Evolutionary conservation across 92 coral and sea anemone genomes (phyloP).

Genomic region (Epizoanthus illoricatus): DNA sequence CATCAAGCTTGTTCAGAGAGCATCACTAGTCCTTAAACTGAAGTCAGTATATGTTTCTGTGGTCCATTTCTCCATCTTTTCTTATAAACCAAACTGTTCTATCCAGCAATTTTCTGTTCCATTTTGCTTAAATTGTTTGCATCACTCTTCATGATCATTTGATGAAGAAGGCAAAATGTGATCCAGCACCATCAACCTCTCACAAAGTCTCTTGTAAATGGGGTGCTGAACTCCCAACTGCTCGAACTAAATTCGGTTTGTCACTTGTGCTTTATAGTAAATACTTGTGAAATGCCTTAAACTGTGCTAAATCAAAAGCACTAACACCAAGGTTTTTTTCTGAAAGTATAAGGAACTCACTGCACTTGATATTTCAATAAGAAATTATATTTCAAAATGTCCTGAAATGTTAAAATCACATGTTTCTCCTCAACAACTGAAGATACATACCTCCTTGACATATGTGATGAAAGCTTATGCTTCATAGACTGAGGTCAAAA

Average conservation of each 20-base stretch:
- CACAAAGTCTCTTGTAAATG: no score
- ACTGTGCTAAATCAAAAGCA: conserved; percentile 2
- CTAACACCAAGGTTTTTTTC: not conserved
- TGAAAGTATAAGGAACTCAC: not conserved
- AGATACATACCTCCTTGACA: no score
- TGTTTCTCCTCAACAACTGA: not conserved
- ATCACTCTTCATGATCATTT: no score
- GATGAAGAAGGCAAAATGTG: not conserved
- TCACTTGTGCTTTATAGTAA: not conserved
- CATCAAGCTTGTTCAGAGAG: not conserved
- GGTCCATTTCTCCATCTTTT: no score
- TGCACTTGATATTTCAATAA: conserved; percentile 8
- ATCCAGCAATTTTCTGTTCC: not conserved
- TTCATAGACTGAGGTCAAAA: not conserved
- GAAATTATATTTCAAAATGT: not conserved
- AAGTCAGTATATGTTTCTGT: not conserved
- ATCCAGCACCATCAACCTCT: no score
- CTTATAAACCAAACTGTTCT: not conserved
- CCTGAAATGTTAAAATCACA: not conserved
- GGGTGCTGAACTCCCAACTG: no score
- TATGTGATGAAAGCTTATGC: conserved; percentile 11
- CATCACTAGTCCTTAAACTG: not conserved
- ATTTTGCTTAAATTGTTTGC: no score
- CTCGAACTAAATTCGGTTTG: not conserved
- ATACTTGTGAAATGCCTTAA: not conserved